Evolutionary conservation across 2,888 invertebrate species (phyloP), one percentile per base, ranked within the genome.

Genomic region (Luperina nickerlii): DNA sequence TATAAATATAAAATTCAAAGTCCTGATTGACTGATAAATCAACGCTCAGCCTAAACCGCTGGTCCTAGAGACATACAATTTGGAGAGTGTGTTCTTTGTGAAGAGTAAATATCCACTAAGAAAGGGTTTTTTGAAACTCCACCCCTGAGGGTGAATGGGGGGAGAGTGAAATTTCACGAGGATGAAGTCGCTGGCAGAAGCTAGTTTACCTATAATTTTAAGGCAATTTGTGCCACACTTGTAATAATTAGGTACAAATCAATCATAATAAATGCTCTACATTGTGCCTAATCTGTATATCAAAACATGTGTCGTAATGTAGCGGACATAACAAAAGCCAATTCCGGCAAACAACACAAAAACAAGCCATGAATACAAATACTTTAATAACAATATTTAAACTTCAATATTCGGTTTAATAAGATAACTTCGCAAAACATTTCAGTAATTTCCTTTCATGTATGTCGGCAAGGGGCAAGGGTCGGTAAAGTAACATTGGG

Each of bases 401-500:
- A 76, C 32, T 71, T 80, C 66, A 62, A 81, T 78, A 66, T 73
- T 65, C 32, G 70, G 62, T 69, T 81, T 82, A 88, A 76, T 82
- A 87, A 74, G 78, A 84, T 82, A 82, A 82, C 82, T 88, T 88
- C 38, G 60, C 48, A 72, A 86, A 86, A 84, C 67, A 88, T 87
- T 84, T 68, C 67, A 65, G 78, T 85, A 87, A 88, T 87, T 85
- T 78, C 75, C 80, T 79, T 83, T 83, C 72, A 82, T 85, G 71
- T 81, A 66, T 83, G 72, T 66, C 48, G 48, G 70, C 69, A 57
- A 78, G 76, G 87, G 87, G 74, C 73, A 82, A 63, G 71, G 88
- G 87, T 78, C 75, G 62, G 75, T 81, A 65, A 79, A 83, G 78
- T 81, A 81, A 82, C 85, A 81, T 83, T 76, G 70, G 68, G 67